Conservation (phyloP, 35 echinoderm and acorn worm species). For the Heliocidaris erythrogramma region DNA sequence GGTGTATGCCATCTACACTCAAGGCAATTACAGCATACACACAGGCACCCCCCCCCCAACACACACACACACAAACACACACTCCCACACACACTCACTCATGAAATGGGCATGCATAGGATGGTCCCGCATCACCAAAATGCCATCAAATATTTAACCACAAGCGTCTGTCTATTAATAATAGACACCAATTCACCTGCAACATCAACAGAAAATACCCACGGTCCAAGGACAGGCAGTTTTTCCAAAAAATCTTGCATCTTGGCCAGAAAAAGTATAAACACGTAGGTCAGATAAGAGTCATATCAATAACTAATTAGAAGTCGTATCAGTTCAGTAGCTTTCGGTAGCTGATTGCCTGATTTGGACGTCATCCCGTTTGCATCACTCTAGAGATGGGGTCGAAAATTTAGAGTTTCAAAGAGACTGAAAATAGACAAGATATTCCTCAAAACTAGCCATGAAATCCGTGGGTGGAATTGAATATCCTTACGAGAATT, state of each 20-base stretch:
- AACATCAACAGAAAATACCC: background rate
- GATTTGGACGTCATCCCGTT: background rate
- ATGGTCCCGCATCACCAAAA: conserved; percentile 23
- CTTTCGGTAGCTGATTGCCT: background rate
- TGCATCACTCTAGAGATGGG: background rate
- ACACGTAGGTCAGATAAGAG: background rate
- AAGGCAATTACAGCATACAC: background rate
- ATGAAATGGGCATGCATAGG: background rate
- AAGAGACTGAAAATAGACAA: background rate
- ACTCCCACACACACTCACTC: background rate
- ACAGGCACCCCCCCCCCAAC: background rate
- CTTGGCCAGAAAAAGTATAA: background rate
- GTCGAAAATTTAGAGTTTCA: background rate
- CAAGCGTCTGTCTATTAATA: conserved; percentile 24
- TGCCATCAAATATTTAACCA: conserved; percentile 37
- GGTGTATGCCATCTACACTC: background rate
- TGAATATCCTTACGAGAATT: background rate
- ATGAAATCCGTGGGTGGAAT: background rate
- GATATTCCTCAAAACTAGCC: background rate
- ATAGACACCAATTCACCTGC: conserved; percentile 18
- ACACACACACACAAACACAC: background rate
- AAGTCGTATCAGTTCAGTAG: too few relatives aligned
- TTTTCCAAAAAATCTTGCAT: background rate
- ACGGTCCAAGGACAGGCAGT: background rate
- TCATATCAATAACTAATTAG: background rate